These are phyloP conservation scores for Lycophotia porphyrea DNA, from an alignment of 2,888 invertebrate genomes.

Conservation along the genomic window DNA sequence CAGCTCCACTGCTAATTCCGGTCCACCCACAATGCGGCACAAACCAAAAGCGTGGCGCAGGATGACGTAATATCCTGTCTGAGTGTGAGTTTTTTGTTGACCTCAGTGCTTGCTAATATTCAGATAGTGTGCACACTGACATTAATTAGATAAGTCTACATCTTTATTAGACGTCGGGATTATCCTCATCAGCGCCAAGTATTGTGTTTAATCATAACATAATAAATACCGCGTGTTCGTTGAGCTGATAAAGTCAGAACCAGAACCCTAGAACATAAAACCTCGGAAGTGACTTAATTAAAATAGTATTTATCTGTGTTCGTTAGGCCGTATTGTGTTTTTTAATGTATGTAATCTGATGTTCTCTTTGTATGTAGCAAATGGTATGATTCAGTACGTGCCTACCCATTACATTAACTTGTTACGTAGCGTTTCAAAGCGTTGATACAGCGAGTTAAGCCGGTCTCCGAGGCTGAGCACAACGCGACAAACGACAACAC, in stretches of 20 bases:
- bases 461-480: constrained; percentile 40
- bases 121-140: constrained; percentile 30
- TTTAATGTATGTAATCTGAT: constrained; percentile 47
- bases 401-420: constrained; percentile 28
- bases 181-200: constrained; percentile 14
- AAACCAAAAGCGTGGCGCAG: constrained; percentile 56
- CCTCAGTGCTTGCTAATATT: constrained; percentile 52
- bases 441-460: constrained; percentile 44
- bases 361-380: constrained; percentile 31
- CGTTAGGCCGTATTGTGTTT: constrained; percentile 37
- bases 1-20: constrained; percentile 18
- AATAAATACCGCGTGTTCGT: not conserved
- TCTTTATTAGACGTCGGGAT: constrained; percentile 16
- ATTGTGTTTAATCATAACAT: not conserved
- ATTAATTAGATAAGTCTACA: constrained; percentile 43
- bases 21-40: constrained; percentile 59
- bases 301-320: constrained; percentile 20
- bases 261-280: not conserved
- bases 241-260: constrained; percentile 3
- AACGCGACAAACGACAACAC: constrained; percentile 28
- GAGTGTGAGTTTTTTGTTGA: constrained; percentile 58
- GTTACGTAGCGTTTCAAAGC: constrained; percentile 41
- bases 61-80: constrained; percentile 73
- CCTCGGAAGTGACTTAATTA: constrained; percentile 23
- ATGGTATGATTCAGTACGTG: constrained; percentile 39